These are phyloP conservation scores for Perca flavescens DNA, from an alignment of 2,113 vertebrate species.

Conservation along the genomic window DNA sequence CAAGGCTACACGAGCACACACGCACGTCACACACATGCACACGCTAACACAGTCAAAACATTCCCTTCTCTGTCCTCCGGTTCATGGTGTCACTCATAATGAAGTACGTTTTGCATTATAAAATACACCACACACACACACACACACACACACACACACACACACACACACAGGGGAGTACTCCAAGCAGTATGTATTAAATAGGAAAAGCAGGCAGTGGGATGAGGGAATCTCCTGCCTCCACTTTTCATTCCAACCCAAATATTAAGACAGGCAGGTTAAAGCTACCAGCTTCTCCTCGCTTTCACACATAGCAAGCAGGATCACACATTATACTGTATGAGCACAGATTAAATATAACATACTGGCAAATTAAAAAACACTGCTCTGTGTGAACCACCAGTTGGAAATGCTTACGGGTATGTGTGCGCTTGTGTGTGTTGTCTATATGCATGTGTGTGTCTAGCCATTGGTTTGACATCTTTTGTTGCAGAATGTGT, in stretches of 20 bases:
- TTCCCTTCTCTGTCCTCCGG: slow-evolving; percentile 27
- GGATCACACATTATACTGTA: slow-evolving; percentile 43
- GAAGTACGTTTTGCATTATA: slow-evolving; percentile 39
- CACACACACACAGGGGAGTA: slow-evolving; percentile 18
- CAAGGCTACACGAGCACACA: slow-evolving; percentile 25
- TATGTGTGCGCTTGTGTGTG: neutral
- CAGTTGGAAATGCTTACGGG: neutral
- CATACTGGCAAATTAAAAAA: slow-evolving; percentile 27
- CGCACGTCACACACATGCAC: slow-evolving; percentile 1
- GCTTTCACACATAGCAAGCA: slow-evolving; percentile 44
- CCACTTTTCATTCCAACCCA: slow-evolving; percentile 41
- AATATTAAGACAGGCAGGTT: slow-evolving; percentile 51
- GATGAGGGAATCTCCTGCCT: slow-evolving; percentile 54
- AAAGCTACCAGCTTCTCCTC: slow-evolving; percentile 44
- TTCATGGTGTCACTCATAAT: slow-evolving; percentile 57
- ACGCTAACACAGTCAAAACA: slow-evolving; percentile 6
- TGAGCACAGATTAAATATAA: slow-evolving; percentile 42
- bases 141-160: slow-evolving; percentile 12
- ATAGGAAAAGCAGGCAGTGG: slow-evolving; percentile 53
- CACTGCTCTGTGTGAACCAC: slow-evolving; percentile 18
- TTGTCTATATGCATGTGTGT: neutral
- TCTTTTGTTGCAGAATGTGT: neutral
- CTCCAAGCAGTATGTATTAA: slow-evolving; percentile 42
- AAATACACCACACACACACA: slow-evolving; percentile 26
- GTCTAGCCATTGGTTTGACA: neutral